Evolutionary conservation across 2,797 vertebrate species (phyloP), one percentile per base, ranked within the genome.

Genomic region (Galaxias olidus): DNA sequence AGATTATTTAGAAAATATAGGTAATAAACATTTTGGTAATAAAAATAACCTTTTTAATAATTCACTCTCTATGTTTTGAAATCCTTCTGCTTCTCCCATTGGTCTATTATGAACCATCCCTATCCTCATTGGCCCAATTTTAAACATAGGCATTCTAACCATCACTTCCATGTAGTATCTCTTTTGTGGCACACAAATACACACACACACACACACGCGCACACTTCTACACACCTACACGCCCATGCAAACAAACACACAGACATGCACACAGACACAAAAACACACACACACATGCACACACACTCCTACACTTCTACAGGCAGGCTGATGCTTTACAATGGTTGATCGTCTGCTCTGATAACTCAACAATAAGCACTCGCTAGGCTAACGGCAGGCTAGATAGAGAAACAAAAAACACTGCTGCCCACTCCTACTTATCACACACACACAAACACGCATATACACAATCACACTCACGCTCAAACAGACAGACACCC

Each of bases 401-500:
- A 30, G 30, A 10, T 15, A 42, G 19, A 18, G 42, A 15, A 8
- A 15, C 40, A 12, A 43, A 15, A n/a, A 14, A 13, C 43, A 42
- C 43, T 42, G 15, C 30, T 8, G 13, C 5, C 18, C 15, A 9
- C 42, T 19, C 4, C 13, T 44, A 14, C 42, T 17, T 4, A 15
- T 19, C 17, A 56, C 17, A 30, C 41, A 62, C 54, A 42, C 14
- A 14, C 53, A 40, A 20, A 40, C 53, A 30, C 53, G 12, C 12
- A 30, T 19, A 55, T 20, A 41, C 8, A 30, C 19, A 40, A 63
- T 77, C 51, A 68, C 76, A 54, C 59, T 62, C 11, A 9, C 54
- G 72, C 66, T 57, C 71, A 18, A 56, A 20, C 56, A 43, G 41
- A 44, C 18, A 49, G 10, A 72, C 65, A 72, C 7, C 0, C 13